These are phyloP conservation scores for Acanthis flammea DNA, from an alignment of 2,797 vertebrate genomes.

Conservation along the genomic window DNA sequence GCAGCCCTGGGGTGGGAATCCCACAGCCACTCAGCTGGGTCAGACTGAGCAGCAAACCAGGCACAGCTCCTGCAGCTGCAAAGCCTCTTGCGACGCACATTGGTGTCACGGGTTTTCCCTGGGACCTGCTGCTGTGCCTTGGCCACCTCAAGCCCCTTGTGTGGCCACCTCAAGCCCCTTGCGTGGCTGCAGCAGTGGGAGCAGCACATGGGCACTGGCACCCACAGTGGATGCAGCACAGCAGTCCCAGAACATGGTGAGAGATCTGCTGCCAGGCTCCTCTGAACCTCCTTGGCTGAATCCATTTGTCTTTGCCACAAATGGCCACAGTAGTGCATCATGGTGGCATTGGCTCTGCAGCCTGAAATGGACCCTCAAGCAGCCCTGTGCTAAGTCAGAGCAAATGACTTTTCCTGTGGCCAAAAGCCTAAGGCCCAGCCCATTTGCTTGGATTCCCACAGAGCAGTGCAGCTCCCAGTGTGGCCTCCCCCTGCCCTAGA, in stretches of 20 bases:
- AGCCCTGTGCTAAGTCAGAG: rapidly evolving
- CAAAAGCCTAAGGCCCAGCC: background rate
- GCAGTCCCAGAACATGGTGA: background rate
- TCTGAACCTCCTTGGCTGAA: background rate
- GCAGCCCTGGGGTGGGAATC: background rate
- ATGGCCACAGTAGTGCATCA: background rate
- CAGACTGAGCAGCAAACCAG: background rate
- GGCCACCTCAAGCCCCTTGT: background rate
- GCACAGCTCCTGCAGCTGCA: background rate
- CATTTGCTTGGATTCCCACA: background rate
- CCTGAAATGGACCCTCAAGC: rapidly evolving
- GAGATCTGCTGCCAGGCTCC: background rate
- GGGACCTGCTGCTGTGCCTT: background rate
- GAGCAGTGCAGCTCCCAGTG: background rate
- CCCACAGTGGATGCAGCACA: rapidly evolving
- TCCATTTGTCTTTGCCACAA: background rate
- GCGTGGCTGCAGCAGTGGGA: rapidly evolving
- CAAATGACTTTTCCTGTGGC: background rate
- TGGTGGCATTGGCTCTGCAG: rapidly evolving
- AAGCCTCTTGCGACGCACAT: rapidly evolving
- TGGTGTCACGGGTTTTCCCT: rapidly evolving
- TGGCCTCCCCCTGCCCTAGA: background rate
- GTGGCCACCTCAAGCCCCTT: no score
- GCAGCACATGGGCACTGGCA: rapidly evolving
- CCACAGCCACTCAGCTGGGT: rapidly evolving